These are phyloP conservation scores for Hydrophis major DNA, from an alignment of 2,797 vertebrate species.

Conservation along the genomic window DNA sequence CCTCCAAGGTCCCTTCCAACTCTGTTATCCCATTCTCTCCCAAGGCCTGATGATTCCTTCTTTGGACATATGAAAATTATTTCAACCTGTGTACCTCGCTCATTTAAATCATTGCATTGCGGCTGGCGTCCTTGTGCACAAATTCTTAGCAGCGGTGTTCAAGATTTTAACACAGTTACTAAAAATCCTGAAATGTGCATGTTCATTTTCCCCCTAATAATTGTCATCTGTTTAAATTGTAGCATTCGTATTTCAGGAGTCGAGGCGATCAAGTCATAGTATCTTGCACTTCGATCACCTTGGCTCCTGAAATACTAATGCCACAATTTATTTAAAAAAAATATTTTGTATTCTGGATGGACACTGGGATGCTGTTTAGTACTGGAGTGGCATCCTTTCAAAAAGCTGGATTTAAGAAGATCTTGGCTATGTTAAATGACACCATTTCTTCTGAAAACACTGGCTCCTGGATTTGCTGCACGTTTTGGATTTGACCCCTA, in stretches of 20 bases:
- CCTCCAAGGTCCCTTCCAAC: no score
- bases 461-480: not conserved
- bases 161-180: not conserved
- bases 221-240: not conserved
- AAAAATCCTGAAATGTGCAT: not conserved
- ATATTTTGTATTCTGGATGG: no score
- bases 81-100: not conserved
- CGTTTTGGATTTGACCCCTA: not conserved
- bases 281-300: not conserved
- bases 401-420: not conserved
- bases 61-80: not conserved
- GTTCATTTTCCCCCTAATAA: not conserved
- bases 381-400: not conserved
- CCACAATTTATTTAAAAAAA: no score
- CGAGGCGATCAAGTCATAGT: not conserved
- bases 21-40: no score
- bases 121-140: not conserved
- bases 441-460: not conserved
- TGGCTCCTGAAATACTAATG: no score
- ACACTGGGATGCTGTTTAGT: not conserved
- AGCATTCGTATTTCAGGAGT: not conserved
- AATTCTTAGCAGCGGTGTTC: not conserved
- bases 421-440: not conserved
- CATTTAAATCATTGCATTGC: not conserved
- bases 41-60: not conserved